phyloP scores from a whole-genome alignment of 2,888 invertebrate genomes.

The Micropterix aruncella region DNA sequence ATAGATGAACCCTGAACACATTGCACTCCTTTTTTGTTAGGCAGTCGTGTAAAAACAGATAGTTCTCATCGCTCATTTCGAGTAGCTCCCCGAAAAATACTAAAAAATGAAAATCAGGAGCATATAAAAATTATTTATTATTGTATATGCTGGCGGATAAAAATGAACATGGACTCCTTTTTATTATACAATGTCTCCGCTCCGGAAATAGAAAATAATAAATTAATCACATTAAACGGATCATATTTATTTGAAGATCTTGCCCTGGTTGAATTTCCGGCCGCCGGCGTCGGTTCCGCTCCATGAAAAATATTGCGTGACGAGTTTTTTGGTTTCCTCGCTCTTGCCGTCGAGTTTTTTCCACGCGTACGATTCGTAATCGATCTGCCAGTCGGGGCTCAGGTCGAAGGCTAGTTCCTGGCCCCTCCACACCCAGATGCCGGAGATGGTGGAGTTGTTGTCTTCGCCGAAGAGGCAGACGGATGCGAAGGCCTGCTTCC shows the following conservation, averaged over 20 bases:
- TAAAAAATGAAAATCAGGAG: neutral
- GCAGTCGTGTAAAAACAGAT: too few relatives aligned
- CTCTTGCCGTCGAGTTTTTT: constrained; percentile 74
- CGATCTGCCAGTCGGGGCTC: constrained; percentile 88
- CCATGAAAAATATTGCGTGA: constrained; percentile 86
- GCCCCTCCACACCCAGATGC: constrained; percentile 97
- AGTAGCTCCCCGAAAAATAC: too few relatives aligned
- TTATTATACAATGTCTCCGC: neutral
- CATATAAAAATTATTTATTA: neutral
- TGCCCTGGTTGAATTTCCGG: constrained; percentile 94
- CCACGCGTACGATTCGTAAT: constrained; percentile 95
- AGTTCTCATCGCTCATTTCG: too few relatives aligned
- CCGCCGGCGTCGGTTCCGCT: constrained; percentile 73
- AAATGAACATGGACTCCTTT: neutral
- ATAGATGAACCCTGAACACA: too few relatives aligned
- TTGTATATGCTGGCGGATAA: neutral
- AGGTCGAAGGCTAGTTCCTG: constrained; percentile 86
- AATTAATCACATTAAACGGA: neutral
- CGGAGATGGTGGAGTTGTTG: constrained; percentile 86
- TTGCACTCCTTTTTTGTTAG: too few relatives aligned
- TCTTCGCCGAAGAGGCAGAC: constrained; percentile 87
- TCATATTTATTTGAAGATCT: constrained; percentile 80
- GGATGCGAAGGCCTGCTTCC: constrained; percentile 92
- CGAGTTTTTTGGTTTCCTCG: constrained; percentile 72
- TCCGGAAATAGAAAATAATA: too few relatives aligned